Percentiles rank a stretch among this genome's conserved stretches.
phyloP scores from a whole-genome alignment of 1,140 invertebrate genomes.

The Oedothorax gibbosus region DNA sequence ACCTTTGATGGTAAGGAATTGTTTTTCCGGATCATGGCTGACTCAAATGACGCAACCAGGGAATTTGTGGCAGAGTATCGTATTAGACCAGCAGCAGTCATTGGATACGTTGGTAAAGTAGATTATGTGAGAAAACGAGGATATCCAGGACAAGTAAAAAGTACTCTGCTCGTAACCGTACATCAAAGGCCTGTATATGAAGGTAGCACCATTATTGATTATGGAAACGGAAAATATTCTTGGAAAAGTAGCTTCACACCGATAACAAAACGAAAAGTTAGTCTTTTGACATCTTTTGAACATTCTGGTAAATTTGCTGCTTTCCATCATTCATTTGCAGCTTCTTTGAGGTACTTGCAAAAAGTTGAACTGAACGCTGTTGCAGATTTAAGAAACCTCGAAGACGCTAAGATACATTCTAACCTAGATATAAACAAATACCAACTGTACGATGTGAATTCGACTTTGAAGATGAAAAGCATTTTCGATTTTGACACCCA shows the following conservation, averaged over 20 bases:
- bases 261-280: conserved; percentile 35
- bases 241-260: conserved; percentile 41
- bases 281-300: conserved; percentile 33
- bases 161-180: conserved; percentile 26
- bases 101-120: conserved; percentile 28
- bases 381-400: conserved; percentile 54
- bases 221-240: conserved; percentile 50
- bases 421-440: conserved; percentile 46
- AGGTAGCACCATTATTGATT: conserved; percentile 37
- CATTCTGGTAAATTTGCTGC: conserved; percentile 42
- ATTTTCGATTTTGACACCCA: conserved; percentile 46
- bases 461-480: conserved; percentile 30
- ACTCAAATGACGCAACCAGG: conserved; percentile 20
- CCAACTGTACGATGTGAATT: conserved; percentile 45
- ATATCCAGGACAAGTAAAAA: conserved; percentile 46
- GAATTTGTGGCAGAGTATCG: conserved; percentile 40
- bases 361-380: conserved; percentile 38
- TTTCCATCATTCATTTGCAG: conserved; percentile 27
- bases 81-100: not conserved
- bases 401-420: conserved; percentile 50
- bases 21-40: conserved; percentile 12
- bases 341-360: conserved; percentile 44
- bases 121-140: conserved; percentile 43
- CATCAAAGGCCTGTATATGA: conserved; percentile 37
- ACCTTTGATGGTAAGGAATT: conserved; percentile 53